phyloP scores from a whole-genome alignment of 2,113 vertebrate species.

The Ciconia boyciana region DNA sequence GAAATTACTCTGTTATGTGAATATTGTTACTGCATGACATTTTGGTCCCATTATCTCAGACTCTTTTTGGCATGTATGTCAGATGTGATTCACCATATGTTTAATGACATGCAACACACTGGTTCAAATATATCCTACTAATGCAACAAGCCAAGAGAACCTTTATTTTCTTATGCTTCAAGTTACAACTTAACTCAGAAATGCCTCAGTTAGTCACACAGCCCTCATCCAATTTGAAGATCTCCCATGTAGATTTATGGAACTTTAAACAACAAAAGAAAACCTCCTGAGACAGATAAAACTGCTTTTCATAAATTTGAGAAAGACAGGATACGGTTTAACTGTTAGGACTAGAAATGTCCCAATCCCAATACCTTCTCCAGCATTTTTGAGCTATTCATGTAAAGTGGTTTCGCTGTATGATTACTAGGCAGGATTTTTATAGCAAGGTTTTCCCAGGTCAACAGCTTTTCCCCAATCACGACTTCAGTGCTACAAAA shows the following conservation, averaged over 20 bases:
- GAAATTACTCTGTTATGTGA: conserved; percentile 12
- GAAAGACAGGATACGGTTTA: background rate
- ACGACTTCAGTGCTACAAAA: background rate
- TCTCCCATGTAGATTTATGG: background rate
- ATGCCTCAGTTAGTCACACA: background rate
- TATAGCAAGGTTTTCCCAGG: background rate
- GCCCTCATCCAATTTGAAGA: background rate
- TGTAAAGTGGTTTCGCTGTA: background rate
- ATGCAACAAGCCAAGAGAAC: background rate
- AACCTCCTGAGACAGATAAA: background rate
- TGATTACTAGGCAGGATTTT: background rate
- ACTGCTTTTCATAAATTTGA: background rate
- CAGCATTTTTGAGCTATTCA: background rate
- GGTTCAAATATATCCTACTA: conserved; percentile 9
- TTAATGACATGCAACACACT: background rate
- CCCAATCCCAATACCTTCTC: background rate
- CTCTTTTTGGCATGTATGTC: background rate
- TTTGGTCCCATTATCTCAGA: conserved; percentile 51
- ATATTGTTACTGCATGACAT: background rate
- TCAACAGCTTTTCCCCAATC: background rate
- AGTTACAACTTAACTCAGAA: conserved; percentile 26
- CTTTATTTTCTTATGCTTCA: background rate
- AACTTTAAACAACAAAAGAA: conserved; percentile 20
- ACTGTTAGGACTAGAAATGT: background rate
- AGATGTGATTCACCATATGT: conserved; percentile 15